These are phyloP conservation scores for Cotesia congregata DNA, from an alignment of 2,888 invertebrate species.

Conservation along the genomic window DNA sequence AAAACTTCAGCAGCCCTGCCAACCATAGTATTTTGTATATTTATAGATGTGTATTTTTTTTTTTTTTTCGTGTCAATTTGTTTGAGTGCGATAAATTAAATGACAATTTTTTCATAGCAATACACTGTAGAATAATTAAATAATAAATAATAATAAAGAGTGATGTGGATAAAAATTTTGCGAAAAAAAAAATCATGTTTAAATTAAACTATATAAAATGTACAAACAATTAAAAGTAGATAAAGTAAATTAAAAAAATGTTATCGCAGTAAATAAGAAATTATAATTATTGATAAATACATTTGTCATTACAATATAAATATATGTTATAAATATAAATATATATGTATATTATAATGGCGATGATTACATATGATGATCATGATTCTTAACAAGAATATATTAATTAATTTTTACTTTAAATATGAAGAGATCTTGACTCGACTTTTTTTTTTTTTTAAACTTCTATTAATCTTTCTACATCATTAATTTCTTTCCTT, in stretches of 20 bases:
- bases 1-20: conserved; percentile 36
- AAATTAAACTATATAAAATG: conserved; percentile 33
- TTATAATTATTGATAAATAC: conserved; percentile 52
- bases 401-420: conserved; percentile 59
- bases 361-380: conserved; percentile 53
- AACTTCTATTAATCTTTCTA: conserved; percentile 10
- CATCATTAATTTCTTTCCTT: neutral
- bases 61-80: conserved; percentile 51
- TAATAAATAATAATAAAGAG: conserved; percentile 16
- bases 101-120: conserved; percentile 20
- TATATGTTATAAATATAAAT: neutral
- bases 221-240: conserved; percentile 12
- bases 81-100: conserved; percentile 48
- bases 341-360: conserved; percentile 43
- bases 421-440: conserved; percentile 36
- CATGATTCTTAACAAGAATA: conserved; percentile 62
- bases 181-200: conserved; percentile 48
- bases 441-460: conserved; percentile 10
- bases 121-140: conserved; percentile 20
- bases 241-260: conserved; percentile 40
- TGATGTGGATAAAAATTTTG: neutral
- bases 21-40: conserved; percentile 62
- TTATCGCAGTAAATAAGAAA: conserved; percentile 50
- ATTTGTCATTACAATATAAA: conserved; percentile 49
- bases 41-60: conserved; percentile 60